Evolutionary conservation across 2,113 vertebrate species (phyloP).

Genomic region (Eidolon helvum): DNA sequence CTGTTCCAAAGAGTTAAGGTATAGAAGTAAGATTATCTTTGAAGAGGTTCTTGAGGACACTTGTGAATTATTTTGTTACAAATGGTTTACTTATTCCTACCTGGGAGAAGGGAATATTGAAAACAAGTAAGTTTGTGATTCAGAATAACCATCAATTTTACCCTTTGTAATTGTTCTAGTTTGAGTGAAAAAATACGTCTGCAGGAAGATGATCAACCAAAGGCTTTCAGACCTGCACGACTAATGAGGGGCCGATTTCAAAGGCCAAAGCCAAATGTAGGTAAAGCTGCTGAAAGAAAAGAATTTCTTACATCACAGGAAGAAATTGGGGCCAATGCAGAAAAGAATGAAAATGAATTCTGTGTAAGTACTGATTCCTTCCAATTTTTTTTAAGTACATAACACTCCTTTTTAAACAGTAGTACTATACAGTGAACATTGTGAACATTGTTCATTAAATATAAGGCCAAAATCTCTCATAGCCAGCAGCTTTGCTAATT

Average conservation of each 20-base stretch:
- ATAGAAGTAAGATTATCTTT: not conserved
- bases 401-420: not conserved
- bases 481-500: not conserved
- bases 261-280: constrained; percentile 81
- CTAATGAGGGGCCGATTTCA: constrained; percentile 73
- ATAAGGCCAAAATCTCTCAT: not conserved
- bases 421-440: not conserved
- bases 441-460: not conserved
- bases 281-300: constrained; percentile 64
- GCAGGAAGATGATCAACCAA: constrained; percentile 51
- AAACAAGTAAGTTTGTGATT: constrained; percentile 12
- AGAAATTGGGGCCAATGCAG: not conserved
- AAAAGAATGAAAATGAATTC: constrained; percentile 10
- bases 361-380: constrained; percentile 77
- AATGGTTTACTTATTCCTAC: not conserved
- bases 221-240: constrained; percentile 54
- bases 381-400: not conserved
- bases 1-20: not conserved
- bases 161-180: constrained; percentile 71
- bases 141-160: constrained; percentile 32
- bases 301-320: constrained; percentile 45
- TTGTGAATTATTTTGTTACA: constrained; percentile 37
- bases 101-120: not conserved
- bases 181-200: constrained; percentile 53
- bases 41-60: not conserved